Conservation (phyloP, 1,140 invertebrate species). For the Drosophila prosaltans region DNA sequence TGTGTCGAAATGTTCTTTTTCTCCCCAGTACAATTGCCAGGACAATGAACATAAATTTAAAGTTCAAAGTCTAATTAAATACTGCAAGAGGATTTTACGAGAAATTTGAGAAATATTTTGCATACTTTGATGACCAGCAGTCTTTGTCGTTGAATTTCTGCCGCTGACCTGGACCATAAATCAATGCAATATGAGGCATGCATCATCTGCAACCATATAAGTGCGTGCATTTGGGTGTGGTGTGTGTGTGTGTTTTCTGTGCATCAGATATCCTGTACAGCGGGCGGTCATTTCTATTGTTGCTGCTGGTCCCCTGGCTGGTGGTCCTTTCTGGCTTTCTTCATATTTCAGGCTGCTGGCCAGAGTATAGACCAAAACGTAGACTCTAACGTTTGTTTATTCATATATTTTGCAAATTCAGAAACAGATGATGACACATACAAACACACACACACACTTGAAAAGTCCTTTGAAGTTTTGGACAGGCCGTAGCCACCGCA, state of each 20-base stretch:
- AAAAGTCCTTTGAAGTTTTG: constrained; percentile 54
- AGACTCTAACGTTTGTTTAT: constrained; percentile 41
- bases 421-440: constrained; percentile 42
- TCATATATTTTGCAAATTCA: constrained; percentile 60
- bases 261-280: constrained; percentile 20
- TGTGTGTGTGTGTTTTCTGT: constrained; percentile 5
- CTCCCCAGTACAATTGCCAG: neutral
- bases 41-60: neutral
- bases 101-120: constrained; percentile 4
- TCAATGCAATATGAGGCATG: constrained; percentile 50
- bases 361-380: neutral
- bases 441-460: constrained; percentile 4
- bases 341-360: constrained; percentile 47
- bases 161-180: constrained; percentile 44
- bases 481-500: constrained; percentile 45
- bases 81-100: no score
- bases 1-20: neutral
- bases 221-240: neutral
- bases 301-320: constrained; percentile 31
- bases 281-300: constrained; percentile 7
- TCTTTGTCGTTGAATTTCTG: neutral
- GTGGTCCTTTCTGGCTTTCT: constrained; percentile 46
- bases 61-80: neutral
- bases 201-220: constrained; percentile 25
- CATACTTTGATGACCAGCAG: neutral